Evolutionary conservation across 2,797 vertebrate genomes (phyloP).

Genomic region (Heterohyrax brucei): DNA sequence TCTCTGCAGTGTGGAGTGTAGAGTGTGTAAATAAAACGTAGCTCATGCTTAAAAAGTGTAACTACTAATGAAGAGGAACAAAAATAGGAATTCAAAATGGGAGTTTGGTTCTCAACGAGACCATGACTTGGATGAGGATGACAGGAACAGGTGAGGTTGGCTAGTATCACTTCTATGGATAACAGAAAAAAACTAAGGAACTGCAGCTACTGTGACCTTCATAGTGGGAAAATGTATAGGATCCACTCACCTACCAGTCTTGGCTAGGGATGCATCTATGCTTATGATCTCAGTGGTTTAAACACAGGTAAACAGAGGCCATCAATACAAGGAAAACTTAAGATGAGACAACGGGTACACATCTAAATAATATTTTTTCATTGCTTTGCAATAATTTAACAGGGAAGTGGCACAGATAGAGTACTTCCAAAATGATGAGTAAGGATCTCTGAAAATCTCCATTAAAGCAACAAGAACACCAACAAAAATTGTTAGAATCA

Average conservation of each 20-base stretch:
- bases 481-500: neutral
- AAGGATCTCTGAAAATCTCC: neutral
- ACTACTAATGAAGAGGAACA: neutral
- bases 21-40: neutral
- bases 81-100: neutral
- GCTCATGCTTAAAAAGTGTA: neutral
- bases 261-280: neutral
- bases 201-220: neutral
- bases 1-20: neutral
- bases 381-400: neutral
- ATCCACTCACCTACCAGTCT: neutral
- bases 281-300: neutral
- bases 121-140: neutral
- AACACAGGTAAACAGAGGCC: neutral
- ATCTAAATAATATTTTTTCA: neutral
- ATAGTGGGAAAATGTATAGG: neutral
- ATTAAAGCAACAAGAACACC: neutral
- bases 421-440: neutral
- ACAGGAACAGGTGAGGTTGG: neutral
- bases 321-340: neutral
- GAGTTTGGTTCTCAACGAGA: neutral
- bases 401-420: neutral
- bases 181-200: neutral
- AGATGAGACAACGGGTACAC: neutral
- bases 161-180: neutral